Percentiles rank a stretch among this genome's conserved stretches.
phyloP scores from a whole-genome alignment of 2,888 invertebrate genomes.

The Papilio elwesi region DNA sequence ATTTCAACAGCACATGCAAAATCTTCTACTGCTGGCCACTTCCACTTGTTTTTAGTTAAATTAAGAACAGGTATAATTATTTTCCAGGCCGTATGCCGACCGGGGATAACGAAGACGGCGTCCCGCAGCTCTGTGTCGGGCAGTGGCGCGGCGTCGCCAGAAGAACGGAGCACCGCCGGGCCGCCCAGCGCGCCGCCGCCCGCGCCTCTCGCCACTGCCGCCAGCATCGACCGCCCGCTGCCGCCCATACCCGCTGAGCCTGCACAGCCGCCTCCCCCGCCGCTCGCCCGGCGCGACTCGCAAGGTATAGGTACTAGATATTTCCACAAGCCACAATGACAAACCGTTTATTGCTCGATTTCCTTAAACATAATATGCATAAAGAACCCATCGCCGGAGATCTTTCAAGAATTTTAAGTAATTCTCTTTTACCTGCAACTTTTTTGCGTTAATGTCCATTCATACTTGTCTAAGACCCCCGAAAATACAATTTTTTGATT shows the following conservation, averaged over 20 bases:
- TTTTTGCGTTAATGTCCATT: too few species aligned
- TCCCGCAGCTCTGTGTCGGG: slow-evolving; percentile 79
- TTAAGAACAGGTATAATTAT: background rate
- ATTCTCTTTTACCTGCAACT: too few species aligned
- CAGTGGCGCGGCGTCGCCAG: slow-evolving; percentile 79
- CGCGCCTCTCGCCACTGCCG: slow-evolving; percentile 70
- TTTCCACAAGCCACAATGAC: too few species aligned
- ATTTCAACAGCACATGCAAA: too few species aligned
- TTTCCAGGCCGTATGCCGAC: slow-evolving; percentile 76
- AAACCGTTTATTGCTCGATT: too few species aligned
- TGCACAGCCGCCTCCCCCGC: slow-evolving; percentile 76
- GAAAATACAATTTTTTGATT: too few species aligned
- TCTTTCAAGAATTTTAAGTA: too few species aligned
- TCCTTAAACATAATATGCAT: too few species aligned
- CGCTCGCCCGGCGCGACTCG: slow-evolving; percentile 86
- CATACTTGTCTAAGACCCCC: too few species aligned
- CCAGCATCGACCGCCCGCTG: slow-evolving; percentile 82
- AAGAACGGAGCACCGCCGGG: slow-evolving; percentile 68
- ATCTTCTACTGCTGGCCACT: too few species aligned
- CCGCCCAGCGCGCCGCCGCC: slow-evolving; percentile 74
- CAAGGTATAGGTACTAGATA: slow-evolving; percentile 80
- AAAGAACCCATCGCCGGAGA: too few species aligned
- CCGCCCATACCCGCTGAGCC: slow-evolving; percentile 86
- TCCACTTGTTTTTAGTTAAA: background rate
- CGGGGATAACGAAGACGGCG: slow-evolving; percentile 73